Conservation (phyloP, 2,888 invertebrate species). For the Meliscaeva auricollis region DNA sequence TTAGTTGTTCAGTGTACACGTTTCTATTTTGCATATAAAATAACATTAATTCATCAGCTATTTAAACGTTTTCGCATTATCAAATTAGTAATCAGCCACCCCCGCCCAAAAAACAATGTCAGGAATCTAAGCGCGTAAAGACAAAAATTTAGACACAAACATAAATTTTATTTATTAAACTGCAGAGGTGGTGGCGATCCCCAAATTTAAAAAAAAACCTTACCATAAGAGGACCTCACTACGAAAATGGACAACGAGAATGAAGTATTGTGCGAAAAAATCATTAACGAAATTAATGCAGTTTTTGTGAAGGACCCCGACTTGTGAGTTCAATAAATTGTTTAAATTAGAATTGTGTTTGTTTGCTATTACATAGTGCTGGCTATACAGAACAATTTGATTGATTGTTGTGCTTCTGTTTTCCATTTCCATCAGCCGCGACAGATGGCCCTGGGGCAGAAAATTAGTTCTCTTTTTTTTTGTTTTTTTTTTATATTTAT, state of each 20-base stretch:
- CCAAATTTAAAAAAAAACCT: not conserved
- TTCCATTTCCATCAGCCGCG: too few species aligned
- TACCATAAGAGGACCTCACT: not conserved
- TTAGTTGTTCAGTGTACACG: constrained; percentile 57
- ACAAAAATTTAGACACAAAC: constrained; percentile 10
- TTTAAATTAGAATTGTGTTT: constrained; percentile 53
- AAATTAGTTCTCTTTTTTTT: constrained; percentile 24
- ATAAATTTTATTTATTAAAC: not conserved
- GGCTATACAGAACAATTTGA: constrained; percentile 13
- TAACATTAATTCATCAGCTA: constrained; percentile 13
- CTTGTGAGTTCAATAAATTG: constrained; percentile 87
- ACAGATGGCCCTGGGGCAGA: not conserved
- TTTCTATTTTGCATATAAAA: constrained; percentile 59
- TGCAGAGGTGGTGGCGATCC: constrained; percentile 19
- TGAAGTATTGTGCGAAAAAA: constrained; percentile 91
- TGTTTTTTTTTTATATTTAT: constrained; percentile 9
- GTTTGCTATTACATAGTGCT: not conserved
- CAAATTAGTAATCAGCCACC: not conserved
- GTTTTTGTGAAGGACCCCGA: constrained; percentile 90
- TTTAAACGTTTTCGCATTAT: constrained; percentile 12
- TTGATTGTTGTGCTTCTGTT: constrained; percentile 13
- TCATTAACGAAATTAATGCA: constrained; percentile 90
- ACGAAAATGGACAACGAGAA: constrained; percentile 85
- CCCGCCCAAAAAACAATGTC: constrained; percentile 26
- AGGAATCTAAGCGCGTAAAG: constrained; percentile 33